Conservation (phyloP, 64 coral and sea anemone species). For the Pocillopora verrucosa region DNA sequence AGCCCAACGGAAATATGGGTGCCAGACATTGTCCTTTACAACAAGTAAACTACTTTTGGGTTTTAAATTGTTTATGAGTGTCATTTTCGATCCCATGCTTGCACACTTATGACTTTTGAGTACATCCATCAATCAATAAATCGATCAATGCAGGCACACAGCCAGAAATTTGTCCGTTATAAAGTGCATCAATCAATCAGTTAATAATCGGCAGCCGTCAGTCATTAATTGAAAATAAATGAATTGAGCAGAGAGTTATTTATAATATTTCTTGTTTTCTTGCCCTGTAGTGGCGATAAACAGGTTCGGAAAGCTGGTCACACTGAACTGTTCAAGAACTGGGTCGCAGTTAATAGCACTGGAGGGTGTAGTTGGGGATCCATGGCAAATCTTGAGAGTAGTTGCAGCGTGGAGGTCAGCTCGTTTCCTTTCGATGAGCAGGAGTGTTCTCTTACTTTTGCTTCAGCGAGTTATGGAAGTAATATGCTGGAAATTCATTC, state of each 20-base stretch:
- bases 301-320: slow-evolving; percentile 46
- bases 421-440: slow-evolving; percentile 71
- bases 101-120: no score
- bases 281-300: slow-evolving; percentile 46
- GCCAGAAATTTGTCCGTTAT: no score
- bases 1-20: slow-evolving; percentile 61
- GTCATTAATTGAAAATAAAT: no score
- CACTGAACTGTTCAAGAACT: slow-evolving; percentile 72
- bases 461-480: slow-evolving; percentile 62
- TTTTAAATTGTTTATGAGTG: no score
- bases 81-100: no score
- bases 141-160: no score
- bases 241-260: not conserved
- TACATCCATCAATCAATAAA: no score
- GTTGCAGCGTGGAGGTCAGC: slow-evolving; percentile 32
- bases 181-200: no score
- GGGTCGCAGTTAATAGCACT: slow-evolving; percentile 44
- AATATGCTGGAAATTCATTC: slow-evolving; percentile 33
- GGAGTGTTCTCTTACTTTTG: slow-evolving; percentile 61
- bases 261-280: not conserved
- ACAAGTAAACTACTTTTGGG: slow-evolving; percentile 40
- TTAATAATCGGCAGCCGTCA: no score
- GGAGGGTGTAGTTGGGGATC: slow-evolving; percentile 52
- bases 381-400: slow-evolving; percentile 63
- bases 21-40: slow-evolving; percentile 62